Evolutionary conservation across 2,797 vertebrate genomes (phyloP), one percentile per base, ranked within the genome.

Genomic region (Peromyscus attwateri): DNA sequence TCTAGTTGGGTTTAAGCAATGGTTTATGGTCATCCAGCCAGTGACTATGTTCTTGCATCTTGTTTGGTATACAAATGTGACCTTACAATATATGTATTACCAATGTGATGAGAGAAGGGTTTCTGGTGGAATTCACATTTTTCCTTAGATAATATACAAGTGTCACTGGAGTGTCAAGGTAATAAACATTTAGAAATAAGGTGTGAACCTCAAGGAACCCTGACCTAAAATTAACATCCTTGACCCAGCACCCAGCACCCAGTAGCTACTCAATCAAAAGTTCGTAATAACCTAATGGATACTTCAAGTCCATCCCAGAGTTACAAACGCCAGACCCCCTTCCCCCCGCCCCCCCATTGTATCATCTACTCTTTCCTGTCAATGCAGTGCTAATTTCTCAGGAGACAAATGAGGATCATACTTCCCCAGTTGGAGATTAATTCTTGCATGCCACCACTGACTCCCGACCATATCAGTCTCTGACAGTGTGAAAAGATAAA

Each of bases 381-480:
- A 97, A 85, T 87, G 52, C 66, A 57, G 79, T 64, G 31, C 75
- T 98, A 81, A 97, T 97, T 97, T 98, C 98, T 98, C 77, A 91
- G 83, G 89, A 95, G 90, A 97, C 8, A 97, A 94, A 92, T 60
- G 21, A 94, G 25, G 68, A 94, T 93, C 83, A 87, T 96, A 89
- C 91, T 97, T 96, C 93, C 97, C 73, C 37, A 91, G 95, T 0
- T 37, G 14, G 64, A 91, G 95, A 98, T 98, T 98, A 98, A 98
- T 98, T 97, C 98, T 94, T 95, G 96, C 94, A 92, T 81, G 97
- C 88, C 94, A 96, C 91, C 52, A 91, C 96, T 97, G 94, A 97
- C 97, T 96, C 94, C 46, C 3, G 17, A 77, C 93, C 91, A 37
- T 77, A 98, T 66, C 95, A 96, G 93, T 82, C 96, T 98, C 95